Base-by-base conservation (phyloP, 1,140 invertebrate species). In the Drosophila bifasciata region DNA sequence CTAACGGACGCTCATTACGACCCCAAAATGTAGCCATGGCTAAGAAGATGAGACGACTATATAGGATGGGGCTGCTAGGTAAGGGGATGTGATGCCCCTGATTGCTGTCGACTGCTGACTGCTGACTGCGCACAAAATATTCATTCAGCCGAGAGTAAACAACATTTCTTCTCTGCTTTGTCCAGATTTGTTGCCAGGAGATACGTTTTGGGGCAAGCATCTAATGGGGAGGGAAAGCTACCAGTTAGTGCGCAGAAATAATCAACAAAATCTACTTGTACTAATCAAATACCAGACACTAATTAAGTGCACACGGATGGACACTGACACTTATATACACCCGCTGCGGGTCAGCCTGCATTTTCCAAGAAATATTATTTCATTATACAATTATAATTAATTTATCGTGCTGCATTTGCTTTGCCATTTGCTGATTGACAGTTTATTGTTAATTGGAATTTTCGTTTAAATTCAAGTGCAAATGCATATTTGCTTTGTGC, bases 1-100 rank as follows among this genome's bases (percentile, higher is more conserved):
- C 76, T 61, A 80, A 86, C 81, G 71, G 72, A 62, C 73, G 78
- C 81, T 88, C 81, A 81, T 86, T 86, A 86, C 64, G 77, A 64
- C 49, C 58, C 71, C 60, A 71, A 32, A 28, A 9, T 32, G 55
- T 36, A 45, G 48, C 21, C 17, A 62, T 36, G 61, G 62, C 15
- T 43, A 32, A 66, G 62, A 21, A 16, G 45, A 16, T 40, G 43
- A 58, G 40, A 56, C 43, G 44, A 41, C 67, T 28, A 49, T 28
- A 49, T 17, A 53, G 40, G 46, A 25, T 55, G 46, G 32, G 46
- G 49, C 11, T 9, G 23, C 16, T 51, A 13, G 41, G 53, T 21
- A 16, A 9, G 28, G 28, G 32, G 55, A n/a, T n/a, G n/a, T 43
- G 19, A 21, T 55, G 48, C 50, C 64, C 32, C 49, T 3, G 23